phyloP scores from a whole-genome alignment of 2,113 vertebrate genomes.

The Pseudorectes ferrugineus region DNA sequence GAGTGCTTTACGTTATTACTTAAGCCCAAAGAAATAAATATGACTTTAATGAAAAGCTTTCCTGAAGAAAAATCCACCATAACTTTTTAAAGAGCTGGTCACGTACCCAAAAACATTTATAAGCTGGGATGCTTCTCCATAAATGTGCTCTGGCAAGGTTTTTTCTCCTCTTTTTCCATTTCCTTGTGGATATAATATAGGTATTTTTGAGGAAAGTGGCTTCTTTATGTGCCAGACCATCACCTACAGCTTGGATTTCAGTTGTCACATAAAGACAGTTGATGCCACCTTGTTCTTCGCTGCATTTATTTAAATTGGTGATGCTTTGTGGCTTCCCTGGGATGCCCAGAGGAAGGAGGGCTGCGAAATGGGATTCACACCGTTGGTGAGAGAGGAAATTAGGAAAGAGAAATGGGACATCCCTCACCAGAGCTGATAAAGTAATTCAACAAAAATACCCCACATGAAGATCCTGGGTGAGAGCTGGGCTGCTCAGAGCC shows the following conservation, averaged over 20 bases:
- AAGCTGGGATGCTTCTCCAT: neutral
- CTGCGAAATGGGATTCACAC: neutral
- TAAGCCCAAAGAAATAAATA: slow-evolving; percentile 38
- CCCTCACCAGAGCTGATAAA: neutral
- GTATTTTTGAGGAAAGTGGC: neutral
- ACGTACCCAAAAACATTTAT: neutral
- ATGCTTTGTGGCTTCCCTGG: neutral
- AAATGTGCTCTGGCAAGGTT: neutral
- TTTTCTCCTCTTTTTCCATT: neutral
- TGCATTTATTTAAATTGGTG: neutral
- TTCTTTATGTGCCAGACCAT: neutral
- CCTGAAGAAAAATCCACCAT: neutral
- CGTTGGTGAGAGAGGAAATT: fast-evolving
- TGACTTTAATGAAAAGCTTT: neutral
- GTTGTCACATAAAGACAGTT: neutral
- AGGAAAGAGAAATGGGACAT: neutral
- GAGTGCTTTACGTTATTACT: slow-evolving; percentile 10
- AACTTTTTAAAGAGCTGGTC: neutral
- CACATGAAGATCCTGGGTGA: neutral
- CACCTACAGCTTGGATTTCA: neutral
- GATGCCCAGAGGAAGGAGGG: neutral
- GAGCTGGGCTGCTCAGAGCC: neutral
- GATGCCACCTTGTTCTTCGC: neutral
- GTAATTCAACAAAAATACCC: neutral
- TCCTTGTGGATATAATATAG: neutral